A percentile compares a stretch with the other conserved stretches of the same genome.
Conservation (phyloP, 2,113 vertebrate species). For the Acanthisitta chloris region DNA sequence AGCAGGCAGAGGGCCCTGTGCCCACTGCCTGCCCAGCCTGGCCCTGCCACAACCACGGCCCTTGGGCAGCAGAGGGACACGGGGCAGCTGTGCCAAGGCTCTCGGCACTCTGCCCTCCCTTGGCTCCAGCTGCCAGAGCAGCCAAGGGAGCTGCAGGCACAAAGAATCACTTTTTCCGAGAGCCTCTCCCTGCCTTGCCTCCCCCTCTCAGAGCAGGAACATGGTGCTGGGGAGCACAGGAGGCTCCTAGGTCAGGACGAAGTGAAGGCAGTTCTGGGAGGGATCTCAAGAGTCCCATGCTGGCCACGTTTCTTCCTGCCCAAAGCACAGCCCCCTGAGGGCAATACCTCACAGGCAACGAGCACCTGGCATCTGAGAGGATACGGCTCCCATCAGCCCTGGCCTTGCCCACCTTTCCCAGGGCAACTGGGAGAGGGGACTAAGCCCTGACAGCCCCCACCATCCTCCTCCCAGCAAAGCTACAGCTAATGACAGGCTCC, state of each 20-base stretch:
- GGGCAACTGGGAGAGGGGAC: neutral
- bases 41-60: neutral
- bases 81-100: neutral
- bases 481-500: neutral
- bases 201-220: neutral
- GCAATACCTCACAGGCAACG: rapidly evolving
- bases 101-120: neutral
- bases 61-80: rapidly evolving
- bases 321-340: neutral
- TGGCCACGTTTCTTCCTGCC: rapidly evolving
- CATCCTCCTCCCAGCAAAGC: neutral
- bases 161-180: slow-evolving; percentile 43
- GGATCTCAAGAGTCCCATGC: rapidly evolving
- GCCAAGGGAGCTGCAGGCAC: slow-evolving; percentile 25
- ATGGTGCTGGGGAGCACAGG: rapidly evolving
- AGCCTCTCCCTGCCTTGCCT: neutral
- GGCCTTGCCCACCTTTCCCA: neutral
- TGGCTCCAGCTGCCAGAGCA: rapidly evolving
- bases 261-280: neutral
- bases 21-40: neutral
- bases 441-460: neutral
- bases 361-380: rapidly evolving
- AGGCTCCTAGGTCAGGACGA: neutral
- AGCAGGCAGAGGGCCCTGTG: too few relatives aligned
- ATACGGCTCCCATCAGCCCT: neutral